Evolutionary conservation across 2,888 invertebrate species (phyloP).

Genomic region (Pseudococcus jackbeardsleyi): DNA sequence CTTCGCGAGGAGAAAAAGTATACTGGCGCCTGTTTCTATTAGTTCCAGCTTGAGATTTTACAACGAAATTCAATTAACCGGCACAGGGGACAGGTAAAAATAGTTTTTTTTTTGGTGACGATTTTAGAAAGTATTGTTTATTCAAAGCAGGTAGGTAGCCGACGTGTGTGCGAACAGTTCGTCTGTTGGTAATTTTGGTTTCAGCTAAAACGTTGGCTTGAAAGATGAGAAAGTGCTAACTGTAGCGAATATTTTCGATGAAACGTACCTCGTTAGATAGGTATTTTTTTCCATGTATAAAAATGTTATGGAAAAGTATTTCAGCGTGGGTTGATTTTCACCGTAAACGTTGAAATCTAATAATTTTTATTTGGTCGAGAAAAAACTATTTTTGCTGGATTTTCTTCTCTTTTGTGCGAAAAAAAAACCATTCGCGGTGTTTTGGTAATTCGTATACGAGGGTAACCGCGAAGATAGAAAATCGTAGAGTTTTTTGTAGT

Average conservation of each 20-base stretch:
- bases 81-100: constrained; percentile 22
- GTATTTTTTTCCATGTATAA: neutral
- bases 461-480: neutral
- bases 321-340: neutral
- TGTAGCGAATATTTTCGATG: neutral
- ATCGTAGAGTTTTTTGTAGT: neutral
- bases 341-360: neutral
- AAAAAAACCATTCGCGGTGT: neutral
- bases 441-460: neutral
- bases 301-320: neutral
- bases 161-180: neutral
- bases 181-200: neutral
- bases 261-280: neutral
- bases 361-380: neutral
- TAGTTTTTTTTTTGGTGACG: constrained; percentile 2
- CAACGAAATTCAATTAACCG: constrained; percentile 42
- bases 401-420: neutral
- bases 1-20: constrained; percentile 12
- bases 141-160: constrained; percentile 37
- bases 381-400: neutral
- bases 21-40: constrained; percentile 35
- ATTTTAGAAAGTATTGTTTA: constrained; percentile 45
- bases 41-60: constrained; percentile 47
- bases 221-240: neutral
- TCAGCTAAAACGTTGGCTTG: neutral